Conservation (phyloP, 1,140 invertebrate genomes). For the Drosophila mojavensis region DNA sequence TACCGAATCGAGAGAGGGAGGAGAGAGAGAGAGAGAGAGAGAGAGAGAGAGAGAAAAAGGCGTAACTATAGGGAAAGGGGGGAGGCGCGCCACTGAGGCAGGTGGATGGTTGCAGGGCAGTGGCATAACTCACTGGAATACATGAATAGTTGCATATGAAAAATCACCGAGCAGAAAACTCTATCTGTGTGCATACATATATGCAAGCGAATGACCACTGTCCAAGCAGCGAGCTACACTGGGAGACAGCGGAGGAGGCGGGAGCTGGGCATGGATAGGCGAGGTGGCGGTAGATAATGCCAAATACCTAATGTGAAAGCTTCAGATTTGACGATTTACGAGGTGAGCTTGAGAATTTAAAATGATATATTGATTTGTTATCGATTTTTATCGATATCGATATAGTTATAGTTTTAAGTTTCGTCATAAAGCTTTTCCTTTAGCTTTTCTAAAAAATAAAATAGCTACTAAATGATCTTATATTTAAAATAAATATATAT, state of each 20-base stretch:
- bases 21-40: no score
- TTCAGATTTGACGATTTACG: neutral
- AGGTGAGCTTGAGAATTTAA: no score
- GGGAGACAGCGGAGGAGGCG: neutral
- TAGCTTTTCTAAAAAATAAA: no score
- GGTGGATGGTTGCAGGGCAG: slow-evolving; percentile 8
- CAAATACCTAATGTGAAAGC: no score
- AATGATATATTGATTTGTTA: no score
- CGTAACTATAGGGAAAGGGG: neutral
- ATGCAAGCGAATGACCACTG: slow-evolving; percentile 46
- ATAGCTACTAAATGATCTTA: no score
- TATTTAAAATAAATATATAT: no score
- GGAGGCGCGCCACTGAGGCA: neutral
- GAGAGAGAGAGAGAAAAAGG: no score
- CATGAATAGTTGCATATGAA: slow-evolving; percentile 65
- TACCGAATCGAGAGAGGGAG: neutral
- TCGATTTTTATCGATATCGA: no score
- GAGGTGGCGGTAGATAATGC: neutral
- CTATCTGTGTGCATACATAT: slow-evolving; percentile 49
- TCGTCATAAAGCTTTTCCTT: no score
- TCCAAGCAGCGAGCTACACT: slow-evolving; percentile 33
- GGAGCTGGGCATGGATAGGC: neutral
- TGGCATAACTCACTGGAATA: slow-evolving; percentile 59
- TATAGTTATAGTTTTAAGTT: no score
- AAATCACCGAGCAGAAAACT: slow-evolving; percentile 63